Conservation (phyloP, 2,113 vertebrate genomes). For the Panurus biarmicus region DNA sequence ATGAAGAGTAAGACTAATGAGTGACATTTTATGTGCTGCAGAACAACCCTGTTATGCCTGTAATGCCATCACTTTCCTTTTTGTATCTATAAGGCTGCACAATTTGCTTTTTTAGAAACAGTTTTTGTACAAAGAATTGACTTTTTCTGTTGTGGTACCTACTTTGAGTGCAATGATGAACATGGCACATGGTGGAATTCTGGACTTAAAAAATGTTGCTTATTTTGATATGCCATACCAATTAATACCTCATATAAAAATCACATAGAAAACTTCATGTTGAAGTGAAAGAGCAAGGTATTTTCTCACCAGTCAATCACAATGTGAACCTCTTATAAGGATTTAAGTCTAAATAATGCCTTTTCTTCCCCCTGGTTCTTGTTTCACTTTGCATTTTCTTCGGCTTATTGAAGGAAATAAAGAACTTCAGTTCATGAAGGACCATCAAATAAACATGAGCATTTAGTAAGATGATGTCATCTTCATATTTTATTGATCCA, state of each 20-base stretch:
- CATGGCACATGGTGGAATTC: neutral
- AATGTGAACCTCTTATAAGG: neutral
- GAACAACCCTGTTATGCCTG: neutral
- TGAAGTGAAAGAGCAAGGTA: neutral
- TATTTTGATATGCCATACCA: neutral
- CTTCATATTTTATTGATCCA: neutral
- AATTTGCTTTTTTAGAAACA: neutral
- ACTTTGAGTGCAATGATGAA: neutral
- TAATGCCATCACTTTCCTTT: neutral
- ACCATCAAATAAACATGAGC: constrained; percentile 2
- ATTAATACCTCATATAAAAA: neutral
- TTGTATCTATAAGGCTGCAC: neutral
- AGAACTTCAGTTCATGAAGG: neutral
- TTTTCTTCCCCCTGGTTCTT: rapidly evolving
- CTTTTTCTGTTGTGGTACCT: neutral
- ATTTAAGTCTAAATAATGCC: neutral
- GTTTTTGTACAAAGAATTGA: neutral
- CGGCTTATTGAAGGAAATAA: neutral
- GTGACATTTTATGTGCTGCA: neutral
- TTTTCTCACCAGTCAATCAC: neutral
- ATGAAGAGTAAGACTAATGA: neutral
- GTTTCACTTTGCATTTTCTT: neutral
- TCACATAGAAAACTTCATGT: neutral
- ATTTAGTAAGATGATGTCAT: neutral
- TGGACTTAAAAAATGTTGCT: neutral